These are phyloP conservation scores for Aldrovandia affinis DNA, from an alignment of 2,797 vertebrate genomes.

Conservation along the genomic window DNA sequence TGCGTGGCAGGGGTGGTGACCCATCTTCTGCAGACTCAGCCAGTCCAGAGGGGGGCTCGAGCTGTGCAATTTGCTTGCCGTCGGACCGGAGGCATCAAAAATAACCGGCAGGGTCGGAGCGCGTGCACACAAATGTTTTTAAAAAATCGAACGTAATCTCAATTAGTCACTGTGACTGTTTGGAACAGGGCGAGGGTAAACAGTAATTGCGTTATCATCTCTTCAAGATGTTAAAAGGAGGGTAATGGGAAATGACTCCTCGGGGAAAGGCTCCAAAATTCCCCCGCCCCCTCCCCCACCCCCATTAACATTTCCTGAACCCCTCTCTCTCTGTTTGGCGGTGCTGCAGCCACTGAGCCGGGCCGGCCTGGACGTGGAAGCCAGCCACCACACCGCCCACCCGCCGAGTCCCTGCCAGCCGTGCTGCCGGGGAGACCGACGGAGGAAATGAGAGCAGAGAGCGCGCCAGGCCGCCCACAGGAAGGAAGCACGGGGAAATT, in stretches of 20 bases:
- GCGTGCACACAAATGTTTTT: not conserved
- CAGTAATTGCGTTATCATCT: constrained; percentile 32
- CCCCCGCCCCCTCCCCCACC: not conserved
- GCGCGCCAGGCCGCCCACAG: not conserved
- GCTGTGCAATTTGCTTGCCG: not conserved
- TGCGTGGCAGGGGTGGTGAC: not conserved
- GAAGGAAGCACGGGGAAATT: not conserved
- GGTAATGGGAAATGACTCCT: constrained; percentile 16
- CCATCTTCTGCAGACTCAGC: not conserved
- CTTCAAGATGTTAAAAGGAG: constrained; percentile 15
- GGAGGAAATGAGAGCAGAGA: not conserved
- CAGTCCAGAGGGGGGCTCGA: not conserved
- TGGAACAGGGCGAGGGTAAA: constrained; percentile 28
- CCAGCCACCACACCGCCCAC: constrained; percentile 1
- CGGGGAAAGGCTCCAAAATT: not conserved
- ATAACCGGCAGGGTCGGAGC: not conserved
- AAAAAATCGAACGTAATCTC: constrained; percentile 26
- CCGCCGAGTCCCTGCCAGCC: not conserved
- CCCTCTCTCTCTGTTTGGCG: not conserved
- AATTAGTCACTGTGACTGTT: constrained; percentile 30
- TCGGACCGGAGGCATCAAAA: not conserved
- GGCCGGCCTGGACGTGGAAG: not conserved
- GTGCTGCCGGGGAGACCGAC: not conserved
- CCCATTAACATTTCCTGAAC: not conserved
- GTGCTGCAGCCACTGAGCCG: not conserved